Evolutionary conservation across 2,113 vertebrate species (phyloP).

Genomic region (Saguinus midas): DNA sequence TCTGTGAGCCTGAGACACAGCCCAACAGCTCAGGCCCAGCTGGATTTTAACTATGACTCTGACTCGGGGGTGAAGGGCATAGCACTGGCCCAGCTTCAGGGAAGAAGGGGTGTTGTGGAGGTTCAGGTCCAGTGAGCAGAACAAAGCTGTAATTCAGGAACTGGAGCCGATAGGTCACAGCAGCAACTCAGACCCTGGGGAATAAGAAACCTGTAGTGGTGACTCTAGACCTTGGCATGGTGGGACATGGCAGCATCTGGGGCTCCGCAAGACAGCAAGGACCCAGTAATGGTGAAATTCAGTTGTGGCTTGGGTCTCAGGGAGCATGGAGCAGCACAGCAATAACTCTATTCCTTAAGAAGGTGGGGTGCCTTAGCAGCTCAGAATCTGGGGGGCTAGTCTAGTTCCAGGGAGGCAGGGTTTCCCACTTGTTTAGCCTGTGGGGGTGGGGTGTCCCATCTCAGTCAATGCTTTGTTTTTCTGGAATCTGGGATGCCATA

Average conservation of each 20-base stretch:
- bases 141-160: background rate
- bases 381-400: background rate
- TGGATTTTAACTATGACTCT: background rate
- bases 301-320: background rate
- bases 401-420: background rate
- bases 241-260: background rate
- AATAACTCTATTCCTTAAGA: background rate
- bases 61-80: background rate
- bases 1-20: background rate
- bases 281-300: background rate
- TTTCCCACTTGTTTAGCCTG: background rate
- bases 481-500: background rate
- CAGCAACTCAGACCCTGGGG: background rate
- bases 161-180: background rate
- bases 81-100: background rate
- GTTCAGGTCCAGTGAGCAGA: background rate
- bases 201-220: background rate
- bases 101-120: background rate
- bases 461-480: background rate
- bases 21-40: background rate
- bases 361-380: background rate
- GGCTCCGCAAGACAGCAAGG: background rate
- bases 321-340: background rate
- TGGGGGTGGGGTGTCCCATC: background rate
- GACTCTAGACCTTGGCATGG: background rate